Percentiles rank a stretch among this genome's conserved stretches.
phyloP scores from a whole-genome alignment of 2,888 invertebrate genomes.

The Acrobeloides nanus region DNA sequence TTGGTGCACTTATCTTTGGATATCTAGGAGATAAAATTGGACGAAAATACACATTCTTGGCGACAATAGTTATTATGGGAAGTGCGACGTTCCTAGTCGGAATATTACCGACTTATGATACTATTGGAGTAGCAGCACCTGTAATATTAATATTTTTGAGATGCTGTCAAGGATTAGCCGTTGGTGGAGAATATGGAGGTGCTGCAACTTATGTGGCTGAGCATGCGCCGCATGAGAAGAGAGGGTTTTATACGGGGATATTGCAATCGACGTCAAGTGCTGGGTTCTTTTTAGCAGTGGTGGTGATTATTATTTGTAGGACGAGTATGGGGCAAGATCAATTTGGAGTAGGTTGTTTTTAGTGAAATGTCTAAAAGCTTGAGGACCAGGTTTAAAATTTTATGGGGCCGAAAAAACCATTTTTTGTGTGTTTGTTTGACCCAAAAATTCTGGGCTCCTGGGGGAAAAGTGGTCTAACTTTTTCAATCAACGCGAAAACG shows the following conservation, averaged over 20 bases:
- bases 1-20: constrained; percentile 22
- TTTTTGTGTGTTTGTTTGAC: too few relatives aligned
- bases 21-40: constrained; percentile 12
- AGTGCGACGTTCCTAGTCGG: constrained; percentile 20
- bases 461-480: too few relatives aligned
- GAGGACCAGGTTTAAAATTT: too few relatives aligned
- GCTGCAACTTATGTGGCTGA: constrained; percentile 23
- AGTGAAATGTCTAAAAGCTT: too few relatives aligned
- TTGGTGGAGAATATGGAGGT: constrained; percentile 23
- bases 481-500: too few relatives aligned
- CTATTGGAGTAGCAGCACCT: constrained; percentile 21
- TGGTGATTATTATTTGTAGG: constrained; percentile 7
- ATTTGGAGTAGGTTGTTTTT: too few relatives aligned
- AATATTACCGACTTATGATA: constrained; percentile 21
- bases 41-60: constrained; percentile 18
- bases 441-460: too few relatives aligned
- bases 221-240: constrained; percentile 13
- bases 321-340: background rate
- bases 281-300: constrained; percentile 16
- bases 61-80: constrained; percentile 22
- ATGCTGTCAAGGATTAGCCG: constrained; percentile 14
- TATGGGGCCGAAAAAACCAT: too few relatives aligned
- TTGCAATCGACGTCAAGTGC: constrained; percentile 10
- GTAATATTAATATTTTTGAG: constrained; percentile 13
- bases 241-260: constrained; percentile 18